Evolutionary conservation across 2,888 invertebrate genomes (phyloP), one percentile per base, ranked within the genome.

Genomic region (Idaea biselata): DNA sequence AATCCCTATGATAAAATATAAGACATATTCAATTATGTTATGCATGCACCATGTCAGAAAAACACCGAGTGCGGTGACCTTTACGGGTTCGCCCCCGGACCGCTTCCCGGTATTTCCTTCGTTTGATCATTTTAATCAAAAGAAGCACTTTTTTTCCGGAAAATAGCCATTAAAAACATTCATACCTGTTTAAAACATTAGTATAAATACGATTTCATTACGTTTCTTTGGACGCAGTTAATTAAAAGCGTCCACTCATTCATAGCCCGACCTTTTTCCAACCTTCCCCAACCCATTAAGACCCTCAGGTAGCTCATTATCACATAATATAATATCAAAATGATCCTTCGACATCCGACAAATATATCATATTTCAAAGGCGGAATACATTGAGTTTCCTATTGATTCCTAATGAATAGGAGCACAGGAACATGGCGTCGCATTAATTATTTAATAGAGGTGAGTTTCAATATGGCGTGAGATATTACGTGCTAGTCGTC

Each of bases 331-430:
- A 25, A 25, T 25, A 44, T 44, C 11, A 14, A 11, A 44, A 44
- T 14, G 44, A 44, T 44, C 44, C 44, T 44, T 7, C 44, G 14
- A 44, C 44, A 44, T 44, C 44, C 14, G 14, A 44, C 14, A 44
- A 11, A 8, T 11, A 11, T 31, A 32, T 61, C n/a, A 63, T 61
- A 65, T 60, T 61, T 59, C 55, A 63, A 66, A 58, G 16, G 55
- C 44, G 11, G 6, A n/a, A 18, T 63, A 61, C 61, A 59, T 60
- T 17, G 32, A 16, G 4, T n/a, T 16, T 8, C 55, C 62, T 58
- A 65, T 66, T 66, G 61, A 57, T 17, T 60, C 8, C 53, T 56
- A 58, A 58, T 60, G 63, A 58, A 66, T 25, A 63, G 59, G 63
- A 65, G 63, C 61, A 65, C 61, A 65, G 44, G 58, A 54, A 55